Conservation (phyloP, 2,113 vertebrate species). For the Cephalopterus ornatus region DNA sequence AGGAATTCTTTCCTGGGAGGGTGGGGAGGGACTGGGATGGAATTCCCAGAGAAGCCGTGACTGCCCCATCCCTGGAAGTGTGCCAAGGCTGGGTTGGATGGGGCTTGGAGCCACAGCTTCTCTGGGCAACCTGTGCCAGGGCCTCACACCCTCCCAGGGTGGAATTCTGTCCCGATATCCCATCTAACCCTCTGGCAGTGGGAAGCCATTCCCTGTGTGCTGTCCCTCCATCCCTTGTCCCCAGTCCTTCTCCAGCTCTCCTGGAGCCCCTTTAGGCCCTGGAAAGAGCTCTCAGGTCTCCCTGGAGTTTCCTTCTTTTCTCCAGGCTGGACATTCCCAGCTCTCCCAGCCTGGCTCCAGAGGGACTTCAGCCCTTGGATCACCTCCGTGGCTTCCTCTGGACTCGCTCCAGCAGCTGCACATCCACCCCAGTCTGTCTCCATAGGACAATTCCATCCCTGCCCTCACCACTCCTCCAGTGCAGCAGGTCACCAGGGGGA, state of each 20-base stretch:
- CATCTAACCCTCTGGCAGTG: neutral
- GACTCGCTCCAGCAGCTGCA: too few species aligned
- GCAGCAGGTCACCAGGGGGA: too few species aligned
- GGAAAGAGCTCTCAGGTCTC: neutral
- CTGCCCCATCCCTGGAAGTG: neutral
- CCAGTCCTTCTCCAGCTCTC: neutral
- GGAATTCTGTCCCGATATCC: neutral
- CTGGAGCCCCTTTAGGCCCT: neutral
- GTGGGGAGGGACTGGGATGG: neutral
- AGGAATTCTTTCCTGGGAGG: neutral
- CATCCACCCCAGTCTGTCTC: too few species aligned
- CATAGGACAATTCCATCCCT: neutral
- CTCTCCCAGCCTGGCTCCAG: neutral
- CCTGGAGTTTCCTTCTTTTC: neutral
- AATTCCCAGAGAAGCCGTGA: neutral
- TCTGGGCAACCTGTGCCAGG: accelerated
- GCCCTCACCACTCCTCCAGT: neutral
- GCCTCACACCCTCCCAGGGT: accelerated
- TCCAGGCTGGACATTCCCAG: neutral
- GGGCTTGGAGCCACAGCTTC: neutral
- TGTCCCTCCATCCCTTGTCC: neutral
- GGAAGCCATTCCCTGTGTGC: neutral
- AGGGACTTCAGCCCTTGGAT: too few species aligned
- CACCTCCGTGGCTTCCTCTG: too few species aligned
- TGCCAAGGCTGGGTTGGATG: neutral